A percentile compares a stretch with the other conserved stretches of the same genome.
phyloP scores from a whole-genome alignment of 64 coral and sea anemone genomes.

The Astreopora myriophthalma region DNA sequence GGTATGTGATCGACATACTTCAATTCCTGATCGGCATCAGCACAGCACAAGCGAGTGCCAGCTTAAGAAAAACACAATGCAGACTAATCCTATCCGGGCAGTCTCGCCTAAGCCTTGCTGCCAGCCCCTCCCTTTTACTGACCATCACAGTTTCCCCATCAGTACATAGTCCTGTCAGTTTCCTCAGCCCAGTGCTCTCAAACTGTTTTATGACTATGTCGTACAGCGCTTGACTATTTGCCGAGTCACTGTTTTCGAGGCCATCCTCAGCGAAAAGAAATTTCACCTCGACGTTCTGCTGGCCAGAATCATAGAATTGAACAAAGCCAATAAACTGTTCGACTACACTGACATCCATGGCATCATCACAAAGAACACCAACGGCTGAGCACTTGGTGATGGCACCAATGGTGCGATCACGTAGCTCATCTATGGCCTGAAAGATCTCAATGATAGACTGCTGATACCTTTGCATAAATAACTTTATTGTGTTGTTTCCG shows the following conservation, averaged over 20 bases:
- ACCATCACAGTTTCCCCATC: slow-evolving; percentile 33
- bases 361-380: neutral
- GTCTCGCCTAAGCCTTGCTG: slow-evolving; percentile 1
- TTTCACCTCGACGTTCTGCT: slow-evolving; percentile 10
- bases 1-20: slow-evolving; percentile 33
- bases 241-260: slow-evolving; percentile 5
- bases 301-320: neutral
- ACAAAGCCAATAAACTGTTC: neutral
- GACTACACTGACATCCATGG: neutral
- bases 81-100: neutral
- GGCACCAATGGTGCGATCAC: neutral
- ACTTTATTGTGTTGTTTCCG: neutral
- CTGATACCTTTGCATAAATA: neutral
- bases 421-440: neutral
- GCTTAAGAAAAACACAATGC: slow-evolving; percentile 2
- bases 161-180: slow-evolving; percentile 5
- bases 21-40: neutral
- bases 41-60: slow-evolving; percentile 2
- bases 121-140: slow-evolving; percentile 1
- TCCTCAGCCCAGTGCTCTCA: neutral
- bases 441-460: neutral
- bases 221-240: neutral
- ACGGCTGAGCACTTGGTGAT: neutral
- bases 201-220: slow-evolving; percentile 15
- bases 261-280: slow-evolving; percentile 1